phyloP scores from a whole-genome alignment of 2,888 invertebrate species.

The Eupithecia inturbata region DNA sequence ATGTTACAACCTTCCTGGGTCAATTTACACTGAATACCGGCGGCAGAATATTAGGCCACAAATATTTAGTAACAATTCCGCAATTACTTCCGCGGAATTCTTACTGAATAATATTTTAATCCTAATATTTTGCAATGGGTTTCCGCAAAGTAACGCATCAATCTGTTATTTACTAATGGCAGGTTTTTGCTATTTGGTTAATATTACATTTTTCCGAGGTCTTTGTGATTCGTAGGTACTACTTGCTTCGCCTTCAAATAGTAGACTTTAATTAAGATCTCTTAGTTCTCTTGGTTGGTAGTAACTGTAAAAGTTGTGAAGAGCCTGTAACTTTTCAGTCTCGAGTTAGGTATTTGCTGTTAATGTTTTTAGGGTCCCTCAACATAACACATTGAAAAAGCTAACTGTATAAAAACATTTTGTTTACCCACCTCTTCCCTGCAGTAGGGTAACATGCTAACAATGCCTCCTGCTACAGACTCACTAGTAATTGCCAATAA shows the following conservation, averaged over 20 bases:
- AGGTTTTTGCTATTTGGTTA: neutral
- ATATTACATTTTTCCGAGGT: too few relatives aligned
- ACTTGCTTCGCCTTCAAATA: neutral
- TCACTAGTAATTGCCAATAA: neutral
- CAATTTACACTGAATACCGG: neutral
- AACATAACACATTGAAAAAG: neutral
- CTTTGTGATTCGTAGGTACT: too few relatives aligned
- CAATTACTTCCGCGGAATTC: too few relatives aligned
- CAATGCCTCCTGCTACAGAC: neutral
- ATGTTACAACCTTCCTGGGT: constrained; percentile 12
- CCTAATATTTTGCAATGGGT: too few relatives aligned
- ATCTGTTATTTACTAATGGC: neutral
- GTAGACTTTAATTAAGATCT: neutral
- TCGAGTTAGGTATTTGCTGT: neutral
- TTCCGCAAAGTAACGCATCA: too few relatives aligned
- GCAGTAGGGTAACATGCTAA: neutral
- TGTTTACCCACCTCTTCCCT: neutral
- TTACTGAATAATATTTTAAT: too few relatives aligned
- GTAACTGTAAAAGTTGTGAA: neutral
- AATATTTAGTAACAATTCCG: too few relatives aligned
- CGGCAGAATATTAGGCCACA: too few relatives aligned
- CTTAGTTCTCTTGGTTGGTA: neutral
- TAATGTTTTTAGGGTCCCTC: neutral
- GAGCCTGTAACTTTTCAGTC: neutral
- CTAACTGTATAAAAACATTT: neutral